Percentiles rank a stretch among this genome's conserved stretches.
phyloP scores from a whole-genome alignment of 2,888 invertebrate genomes.

The Kryphioiulus occultus region DNA sequence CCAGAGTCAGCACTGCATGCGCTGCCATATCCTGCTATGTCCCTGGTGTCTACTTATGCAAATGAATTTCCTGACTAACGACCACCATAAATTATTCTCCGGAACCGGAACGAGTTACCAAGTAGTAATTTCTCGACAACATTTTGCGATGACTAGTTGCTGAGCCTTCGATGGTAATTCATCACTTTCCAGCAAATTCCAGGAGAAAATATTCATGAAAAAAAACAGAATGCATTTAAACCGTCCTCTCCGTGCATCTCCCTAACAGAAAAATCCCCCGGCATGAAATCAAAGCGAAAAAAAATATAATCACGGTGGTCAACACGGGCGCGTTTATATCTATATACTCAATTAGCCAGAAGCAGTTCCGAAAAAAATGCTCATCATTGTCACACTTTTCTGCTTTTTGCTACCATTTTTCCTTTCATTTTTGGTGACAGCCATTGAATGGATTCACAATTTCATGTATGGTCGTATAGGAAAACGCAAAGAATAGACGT shows the following conservation, averaged over 20 bases:
- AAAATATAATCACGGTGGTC: not conserved
- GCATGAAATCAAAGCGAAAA: not conserved
- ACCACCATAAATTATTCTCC: slow-evolving; percentile 9
- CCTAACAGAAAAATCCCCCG: too few species aligned
- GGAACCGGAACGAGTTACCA: not conserved
- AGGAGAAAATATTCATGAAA: not conserved
- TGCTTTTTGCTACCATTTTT: slow-evolving; percentile 18
- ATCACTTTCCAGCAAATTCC: not conserved
- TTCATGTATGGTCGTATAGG: not conserved
- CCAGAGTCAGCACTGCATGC: not conserved
- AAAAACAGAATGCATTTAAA: not conserved
- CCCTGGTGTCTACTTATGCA: slow-evolving; percentile 29
- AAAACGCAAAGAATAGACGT: slow-evolving; percentile 6
- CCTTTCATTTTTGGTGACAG: slow-evolving; percentile 45
- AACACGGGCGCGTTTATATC: not conserved
- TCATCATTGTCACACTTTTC: slow-evolving; percentile 35
- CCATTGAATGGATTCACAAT: slow-evolving; percentile 41
- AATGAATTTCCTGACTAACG: slow-evolving; percentile 32
- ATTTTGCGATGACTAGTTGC: not conserved
- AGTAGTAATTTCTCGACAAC: not conserved
- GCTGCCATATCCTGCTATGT: not conserved
- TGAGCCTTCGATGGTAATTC: not conserved
- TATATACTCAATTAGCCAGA: slow-evolving; percentile 37
- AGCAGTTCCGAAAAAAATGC: slow-evolving; percentile 7
- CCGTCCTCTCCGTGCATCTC: not conserved